Evolutionary conservation across 64 coral and sea anemone genomes (phyloP), one percentile per base, ranked within the genome.

Genomic region (Stylophora pistillata): DNA sequence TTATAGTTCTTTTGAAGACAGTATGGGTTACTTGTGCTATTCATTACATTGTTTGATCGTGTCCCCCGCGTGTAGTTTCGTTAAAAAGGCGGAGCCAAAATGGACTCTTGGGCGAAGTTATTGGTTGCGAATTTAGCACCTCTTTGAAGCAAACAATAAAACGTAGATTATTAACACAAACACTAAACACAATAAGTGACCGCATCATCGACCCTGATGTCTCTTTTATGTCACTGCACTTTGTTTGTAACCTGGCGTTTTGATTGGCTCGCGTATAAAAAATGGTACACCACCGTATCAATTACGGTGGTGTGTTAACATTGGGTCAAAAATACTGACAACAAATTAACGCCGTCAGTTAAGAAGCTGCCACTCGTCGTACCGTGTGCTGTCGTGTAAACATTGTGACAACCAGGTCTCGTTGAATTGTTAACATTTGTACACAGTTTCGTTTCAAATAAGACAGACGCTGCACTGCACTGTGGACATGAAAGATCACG

Each of bases 41-140:
- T 84, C 60, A 52, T 33, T 52, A 69, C 33, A 84, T 70, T 84
- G 80, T 84, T 84, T n/a, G 65, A 84, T 84, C 53, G 58, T 84
- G 31, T 53, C 80, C 23, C 80, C 80, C 61, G 80, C 80, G 80
- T 84, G 80, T 84, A 64, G 56, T 64, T 62, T 14, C 59, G 79
- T 59, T 63, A 62, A 65, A 78, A 82, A 84, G 80, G 80, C 62
- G 80, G 80, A 84, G 80, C 80, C 34, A 54, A 28, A 69, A 25
- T 23, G 21, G 33, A 23, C 17, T 32, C 26, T 53, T 65, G 32
- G 34, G 13, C 33, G 12, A 69, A 84, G 61, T 84, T 53, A 84
- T 84, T 84, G 80, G 80, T 84, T 84, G 20, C 33, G 80, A 84
- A 30, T 69, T 69, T 84, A 84, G 80, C 80, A 84, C 80, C 80